phyloP scores from a whole-genome alignment of 1,140 invertebrate genomes.

The Arctopsyche grandis region DNA sequence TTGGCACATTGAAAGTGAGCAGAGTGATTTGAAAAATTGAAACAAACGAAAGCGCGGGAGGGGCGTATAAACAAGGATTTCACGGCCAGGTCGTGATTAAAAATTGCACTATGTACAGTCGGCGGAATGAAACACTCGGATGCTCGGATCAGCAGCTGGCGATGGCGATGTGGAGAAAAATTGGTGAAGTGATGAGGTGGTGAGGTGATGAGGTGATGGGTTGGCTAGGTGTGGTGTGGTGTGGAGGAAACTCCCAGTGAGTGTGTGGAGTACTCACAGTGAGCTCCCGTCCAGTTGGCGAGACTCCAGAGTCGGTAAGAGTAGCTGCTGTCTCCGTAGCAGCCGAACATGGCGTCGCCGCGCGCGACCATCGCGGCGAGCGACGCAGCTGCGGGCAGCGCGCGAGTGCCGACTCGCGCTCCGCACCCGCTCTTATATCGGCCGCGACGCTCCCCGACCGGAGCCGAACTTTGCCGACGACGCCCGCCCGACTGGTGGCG shows the following conservation, averaged over 20 bases:
- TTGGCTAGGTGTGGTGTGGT: no score
- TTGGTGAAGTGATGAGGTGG: no score
- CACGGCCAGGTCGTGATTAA: no score
- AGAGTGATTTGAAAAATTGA: no score
- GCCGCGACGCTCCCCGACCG: constrained; percentile 60
- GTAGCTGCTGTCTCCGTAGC: constrained; percentile 75
- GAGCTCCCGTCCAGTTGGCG: constrained; percentile 76
- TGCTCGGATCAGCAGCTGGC: no score
- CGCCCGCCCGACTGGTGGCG: constrained; percentile 55
- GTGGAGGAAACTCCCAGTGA: no score
- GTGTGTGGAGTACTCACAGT: constrained; percentile 67
- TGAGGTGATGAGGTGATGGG: background rate
- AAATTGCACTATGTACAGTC: no score
- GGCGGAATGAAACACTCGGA: no score
- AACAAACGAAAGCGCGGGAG: no score
- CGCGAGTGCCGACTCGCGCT: constrained; percentile 50
- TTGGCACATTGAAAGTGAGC: no score
- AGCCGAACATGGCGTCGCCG: constrained; percentile 73
- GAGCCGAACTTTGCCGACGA: constrained; percentile 57
- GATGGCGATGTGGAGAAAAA: background rate
- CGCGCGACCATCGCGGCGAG: constrained; percentile 70
- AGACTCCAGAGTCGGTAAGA: constrained; percentile 77
- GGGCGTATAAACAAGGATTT: no score
- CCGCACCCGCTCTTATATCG: constrained; percentile 52
- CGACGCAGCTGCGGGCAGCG: constrained; percentile 44